Evolutionary conservation across 2,888 invertebrate genomes (phyloP), one percentile per base, ranked within the genome.

Genomic region (Cacoxenus indagator): DNA sequence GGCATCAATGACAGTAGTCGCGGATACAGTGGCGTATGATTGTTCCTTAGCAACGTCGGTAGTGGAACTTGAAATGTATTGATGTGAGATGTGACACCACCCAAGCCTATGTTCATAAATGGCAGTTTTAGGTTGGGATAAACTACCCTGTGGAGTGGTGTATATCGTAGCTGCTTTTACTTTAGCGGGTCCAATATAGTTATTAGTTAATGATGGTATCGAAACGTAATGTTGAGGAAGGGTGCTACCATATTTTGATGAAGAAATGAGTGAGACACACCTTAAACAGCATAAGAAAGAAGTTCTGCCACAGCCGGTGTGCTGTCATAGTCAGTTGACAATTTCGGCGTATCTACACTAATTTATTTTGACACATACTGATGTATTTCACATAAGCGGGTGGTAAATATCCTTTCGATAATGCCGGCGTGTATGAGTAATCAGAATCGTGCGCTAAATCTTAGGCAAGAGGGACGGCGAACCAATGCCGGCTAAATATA

Each of bases 41-140:
- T 77, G 74, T 0, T 75, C 61, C 62, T 76, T 73, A 0, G 75
- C 69, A 29, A 78, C 73, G 0, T 72, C 71, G 0, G 78, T 71
- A 8, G 70, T 65, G 1, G 76, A 78, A 4, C 79, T 75, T 4
- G 83, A 81, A 17, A 79, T 73, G 69, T 83, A 83, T 24, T 84
- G 80, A 45, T 82, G 77, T 0, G 84, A 78, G 0, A 78, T 43
- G 65, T 80, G 0, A 75, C 78, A 4, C 75, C 80, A 19, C 73
- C 67, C 43, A 67, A 64, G 1, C 73, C 69, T 27, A 66, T 68
- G 45, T 22, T 17, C 48, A 48, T 90, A 88, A 62, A 76, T 55
- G n/a, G 70, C 68, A 0, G 74, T 66, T 46, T 75, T 75, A 2
- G 72, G 19, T 0, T 70, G 11, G 1, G 72, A 70, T 0, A 79